phyloP scores from a whole-genome alignment of 2,888 invertebrate species.

The Oxystoma pomonae region DNA sequence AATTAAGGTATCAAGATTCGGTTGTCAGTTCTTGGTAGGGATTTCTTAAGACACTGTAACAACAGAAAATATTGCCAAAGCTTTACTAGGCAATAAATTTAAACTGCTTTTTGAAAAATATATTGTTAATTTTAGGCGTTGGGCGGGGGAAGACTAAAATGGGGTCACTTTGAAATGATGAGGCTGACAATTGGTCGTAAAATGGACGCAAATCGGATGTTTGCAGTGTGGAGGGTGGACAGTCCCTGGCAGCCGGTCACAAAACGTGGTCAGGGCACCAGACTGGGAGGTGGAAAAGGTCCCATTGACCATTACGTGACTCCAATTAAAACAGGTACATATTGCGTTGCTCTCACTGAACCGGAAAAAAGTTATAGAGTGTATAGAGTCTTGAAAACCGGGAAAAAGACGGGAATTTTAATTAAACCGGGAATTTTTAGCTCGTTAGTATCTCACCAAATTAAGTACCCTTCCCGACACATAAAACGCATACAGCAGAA shows the following conservation, averaged over 20 bases:
- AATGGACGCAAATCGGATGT: conserved; percentile 77
- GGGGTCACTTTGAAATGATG: conserved; percentile 86
- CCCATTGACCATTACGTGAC: conserved; percentile 92
- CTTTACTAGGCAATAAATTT: background rate
- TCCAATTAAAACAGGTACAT: conserved; percentile 75
- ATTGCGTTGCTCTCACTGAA: too few species aligned
- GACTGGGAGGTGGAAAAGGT: conserved; percentile 97
- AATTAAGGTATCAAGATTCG: background rate
- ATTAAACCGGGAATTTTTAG: too few species aligned
- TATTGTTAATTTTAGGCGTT: conserved; percentile 74
- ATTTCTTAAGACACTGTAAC: background rate
- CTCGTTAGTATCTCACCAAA: too few species aligned
- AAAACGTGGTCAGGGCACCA: conserved; percentile 82
- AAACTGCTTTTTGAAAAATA: conserved; percentile 19
- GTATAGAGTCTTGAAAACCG: too few species aligned
- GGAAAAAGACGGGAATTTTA: too few species aligned
- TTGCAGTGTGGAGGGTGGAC: conserved; percentile 92
- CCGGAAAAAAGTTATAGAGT: too few species aligned
- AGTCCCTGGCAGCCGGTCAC: conserved; percentile 95
- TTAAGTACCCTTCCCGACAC: too few species aligned
- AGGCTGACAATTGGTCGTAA: conserved; percentile 72
- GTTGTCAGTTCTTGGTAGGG: background rate
- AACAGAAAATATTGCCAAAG: background rate
- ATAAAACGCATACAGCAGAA: too few species aligned
- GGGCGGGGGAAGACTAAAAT: conserved; percentile 75